A percentile compares a stretch with the other conserved stretches of the same genome.
Conservation (phyloP, 2,888 invertebrate genomes). For the Sabellastarte sp. region DNA sequence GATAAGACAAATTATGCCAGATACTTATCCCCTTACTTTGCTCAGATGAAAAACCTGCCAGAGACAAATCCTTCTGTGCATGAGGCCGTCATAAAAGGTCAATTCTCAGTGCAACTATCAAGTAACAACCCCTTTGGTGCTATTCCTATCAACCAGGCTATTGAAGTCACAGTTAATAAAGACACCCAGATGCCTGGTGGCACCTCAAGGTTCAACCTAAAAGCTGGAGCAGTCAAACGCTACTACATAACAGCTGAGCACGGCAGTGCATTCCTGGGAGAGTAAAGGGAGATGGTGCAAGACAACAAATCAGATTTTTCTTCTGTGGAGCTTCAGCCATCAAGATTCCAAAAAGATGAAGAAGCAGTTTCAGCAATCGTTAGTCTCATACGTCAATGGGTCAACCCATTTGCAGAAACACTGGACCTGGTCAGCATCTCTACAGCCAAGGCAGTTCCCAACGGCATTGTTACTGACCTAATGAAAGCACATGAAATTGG, state of each 20-base stretch:
- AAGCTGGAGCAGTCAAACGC: constrained; percentile 9
- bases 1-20: constrained; percentile 15
- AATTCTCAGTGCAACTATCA: constrained; percentile 25
- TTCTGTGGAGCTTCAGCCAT: constrained; percentile 9
- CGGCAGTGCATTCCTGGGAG: constrained; percentile 13
- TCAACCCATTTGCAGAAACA: constrained; percentile 16
- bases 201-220: constrained; percentile 11
- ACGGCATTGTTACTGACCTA: constrained; percentile 16
- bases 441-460: too few relatives aligned
- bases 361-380: constrained; percentile 18
- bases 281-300: constrained; percentile 8
- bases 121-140: constrained; percentile 26
- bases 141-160: constrained; percentile 27
- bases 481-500: constrained; percentile 21
- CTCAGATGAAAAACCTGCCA: constrained; percentile 24
- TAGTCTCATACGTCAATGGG: constrained; percentile 15
- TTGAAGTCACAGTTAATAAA: constrained; percentile 17
- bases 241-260: constrained; percentile 18
- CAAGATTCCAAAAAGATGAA: constrained; percentile 18
- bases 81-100: constrained; percentile 14
- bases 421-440: constrained; percentile 8
- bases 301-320: too few relatives aligned
- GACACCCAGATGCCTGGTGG: constrained; percentile 17
- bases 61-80: constrained; percentile 12
- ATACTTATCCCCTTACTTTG: constrained; percentile 22